Percentiles rank a stretch among this genome's conserved stretches.
Conservation (phyloP, 2,113 vertebrate species). For the Semnornis frantzii region DNA sequence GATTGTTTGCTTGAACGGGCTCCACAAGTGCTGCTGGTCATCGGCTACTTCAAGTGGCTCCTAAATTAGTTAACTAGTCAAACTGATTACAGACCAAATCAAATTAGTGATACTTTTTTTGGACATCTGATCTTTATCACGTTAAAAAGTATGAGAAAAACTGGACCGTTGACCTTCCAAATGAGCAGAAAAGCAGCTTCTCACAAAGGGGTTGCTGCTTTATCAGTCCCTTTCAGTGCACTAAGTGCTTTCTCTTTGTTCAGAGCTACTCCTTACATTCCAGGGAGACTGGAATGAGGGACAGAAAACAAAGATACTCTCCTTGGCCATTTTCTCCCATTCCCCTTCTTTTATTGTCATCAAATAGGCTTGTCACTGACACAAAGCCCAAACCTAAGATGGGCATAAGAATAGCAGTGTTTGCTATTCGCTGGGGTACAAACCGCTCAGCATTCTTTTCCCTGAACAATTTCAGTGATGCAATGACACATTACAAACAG, state of each 20-base stretch:
- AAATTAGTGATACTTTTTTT: background rate
- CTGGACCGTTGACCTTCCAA: background rate
- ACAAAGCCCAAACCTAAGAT: slow-evolving; percentile 1
- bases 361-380: slow-evolving; percentile 3
- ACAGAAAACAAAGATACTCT: slow-evolving; percentile 19
- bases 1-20: background rate
- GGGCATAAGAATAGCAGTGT: background rate
- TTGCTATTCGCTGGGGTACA: slow-evolving; percentile 1
- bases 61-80: background rate
- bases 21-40: background rate
- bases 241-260: slow-evolving; percentile 14
- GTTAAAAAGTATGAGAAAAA: background rate
- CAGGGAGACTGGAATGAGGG: background rate
- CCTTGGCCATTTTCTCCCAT: background rate
- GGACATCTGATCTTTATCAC: background rate
- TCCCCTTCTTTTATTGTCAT: background rate
- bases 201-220: background rate
- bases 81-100: background rate
- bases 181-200: slow-evolving; percentile 18
- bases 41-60: background rate
- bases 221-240: background rate
- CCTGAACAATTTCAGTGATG: background rate
- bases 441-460: background rate
- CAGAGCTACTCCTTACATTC: slow-evolving; percentile 10
- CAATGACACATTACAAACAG: background rate